A percentile compares a stretch with the other conserved stretches of the same genome.
phyloP scores from a whole-genome alignment of 1,140 invertebrate species.

The Araneus ventricosus region DNA sequence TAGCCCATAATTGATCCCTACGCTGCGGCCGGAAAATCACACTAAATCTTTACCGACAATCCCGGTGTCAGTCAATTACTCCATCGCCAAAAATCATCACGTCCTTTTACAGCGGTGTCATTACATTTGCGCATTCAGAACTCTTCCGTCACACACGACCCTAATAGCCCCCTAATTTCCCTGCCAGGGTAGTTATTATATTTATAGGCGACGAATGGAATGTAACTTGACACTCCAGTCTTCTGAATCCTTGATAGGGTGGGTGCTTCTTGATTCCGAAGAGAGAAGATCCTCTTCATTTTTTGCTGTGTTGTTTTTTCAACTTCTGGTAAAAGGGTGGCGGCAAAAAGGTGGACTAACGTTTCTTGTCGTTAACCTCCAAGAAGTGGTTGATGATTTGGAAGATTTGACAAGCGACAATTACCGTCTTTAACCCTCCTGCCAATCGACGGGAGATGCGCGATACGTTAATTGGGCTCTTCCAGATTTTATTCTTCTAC shows the following conservation, averaged over 20 bases:
- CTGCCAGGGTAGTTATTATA: background rate
- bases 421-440: slow-evolving; percentile 2
- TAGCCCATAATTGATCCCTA: background rate
- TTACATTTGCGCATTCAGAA: background rate
- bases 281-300: background rate
- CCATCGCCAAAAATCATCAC: background rate
- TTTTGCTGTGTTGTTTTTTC: no score
- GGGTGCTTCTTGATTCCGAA: background rate
- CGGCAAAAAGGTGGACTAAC: background rate
- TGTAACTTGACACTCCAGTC: background rate
- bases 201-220: background rate
- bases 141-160: slow-evolving; percentile 8
- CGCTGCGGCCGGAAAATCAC: background rate
- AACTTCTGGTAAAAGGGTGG: background rate
- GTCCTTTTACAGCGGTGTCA: background rate
- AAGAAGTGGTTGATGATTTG: background rate
- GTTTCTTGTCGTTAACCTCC: slow-evolving; percentile 17
- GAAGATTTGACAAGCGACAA: slow-evolving; percentile 13
- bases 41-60: slow-evolving; percentile 1
- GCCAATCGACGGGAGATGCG: background rate
- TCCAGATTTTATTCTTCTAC: background rate
- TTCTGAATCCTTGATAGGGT: background rate
- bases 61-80: background rate
- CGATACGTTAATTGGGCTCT: slow-evolving; percentile 9
- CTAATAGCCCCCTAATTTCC: background rate